Evolutionary conservation across 2,113 vertebrate genomes (phyloP).

Genomic region (Eonycteris spelaea): DNA sequence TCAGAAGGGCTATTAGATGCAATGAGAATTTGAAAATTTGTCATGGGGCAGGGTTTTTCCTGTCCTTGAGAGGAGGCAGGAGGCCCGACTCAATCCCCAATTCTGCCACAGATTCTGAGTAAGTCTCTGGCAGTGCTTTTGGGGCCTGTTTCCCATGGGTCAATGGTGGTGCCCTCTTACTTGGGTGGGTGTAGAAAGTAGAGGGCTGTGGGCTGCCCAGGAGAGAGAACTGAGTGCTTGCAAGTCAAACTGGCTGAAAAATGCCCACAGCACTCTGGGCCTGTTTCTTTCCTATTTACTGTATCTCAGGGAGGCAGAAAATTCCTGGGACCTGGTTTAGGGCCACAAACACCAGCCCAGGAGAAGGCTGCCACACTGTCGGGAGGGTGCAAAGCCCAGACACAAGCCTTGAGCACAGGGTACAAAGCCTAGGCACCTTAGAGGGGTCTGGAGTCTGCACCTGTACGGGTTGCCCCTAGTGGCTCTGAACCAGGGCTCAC

Average conservation of each 20-base stretch:
- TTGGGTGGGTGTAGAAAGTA: neutral
- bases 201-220: neutral
- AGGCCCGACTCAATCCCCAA: neutral
- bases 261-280: neutral
- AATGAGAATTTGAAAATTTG: neutral
- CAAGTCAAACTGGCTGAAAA: neutral
- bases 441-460: neutral
- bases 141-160: neutral
- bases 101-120: neutral
- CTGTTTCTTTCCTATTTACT: neutral
- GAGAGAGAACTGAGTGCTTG: neutral
- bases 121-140: neutral
- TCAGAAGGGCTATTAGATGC: neutral
- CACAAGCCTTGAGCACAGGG: neutral
- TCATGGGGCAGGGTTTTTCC: neutral
- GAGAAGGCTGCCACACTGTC: neutral
- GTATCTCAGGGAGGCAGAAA: neutral
- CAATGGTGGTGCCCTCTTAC: fast-evolving
- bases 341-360: neutral
- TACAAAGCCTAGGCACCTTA: neutral
- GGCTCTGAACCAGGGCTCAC: neutral
- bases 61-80: neutral
- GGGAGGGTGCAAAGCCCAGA: neutral
- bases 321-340: neutral
- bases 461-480: neutral